Evolutionary conservation across 2,888 invertebrate genomes (phyloP), one percentile per base, ranked within the genome.

Genomic region (Eurois occulta): DNA sequence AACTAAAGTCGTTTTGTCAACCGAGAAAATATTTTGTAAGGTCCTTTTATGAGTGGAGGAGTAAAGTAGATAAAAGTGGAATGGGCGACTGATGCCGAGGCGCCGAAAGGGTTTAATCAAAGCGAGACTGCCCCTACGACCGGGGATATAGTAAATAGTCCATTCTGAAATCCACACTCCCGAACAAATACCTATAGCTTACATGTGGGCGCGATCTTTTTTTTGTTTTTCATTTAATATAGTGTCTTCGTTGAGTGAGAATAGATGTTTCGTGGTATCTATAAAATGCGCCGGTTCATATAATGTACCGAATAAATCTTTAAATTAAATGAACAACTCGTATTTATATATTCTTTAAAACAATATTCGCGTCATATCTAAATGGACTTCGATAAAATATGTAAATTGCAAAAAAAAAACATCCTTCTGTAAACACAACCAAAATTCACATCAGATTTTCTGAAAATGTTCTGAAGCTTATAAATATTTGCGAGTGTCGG

Each of bases 101-200:
- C 91, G 90, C 87, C 91, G 91, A 93, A 94, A 94, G 94, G 93
- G 93, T 95, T 94, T 95, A 95, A 95, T 95, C 95, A 95, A 94
- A 95, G 93, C 91, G 91, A 90, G 91, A 88, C 91, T 91, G 88
- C 91, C 90, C 91, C 90, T 91, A 90, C 92, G 91, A 92, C 91
- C 91, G 90, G 90, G 90, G 91, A 89, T 91, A 92, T 92, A 93
- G 94, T 94, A 95, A 94, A 95, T 88, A 87, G 89, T 81, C 87
- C 74, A 85, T 87, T 83, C 89, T 74, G 83, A 83, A 87, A 88
- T 87, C 80, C 89, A 83, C 86, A 87, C 86, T 78, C 87, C 62
- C 72, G 66, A 81, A 77, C 78, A 72, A 75, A 78, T 82, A 88
- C 74, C 78, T 82, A 84, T 60, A 68, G 77, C 80, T 74, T 80